phyloP scores from a whole-genome alignment of 2,797 vertebrate genomes.

The Spea hammondii region DNA sequence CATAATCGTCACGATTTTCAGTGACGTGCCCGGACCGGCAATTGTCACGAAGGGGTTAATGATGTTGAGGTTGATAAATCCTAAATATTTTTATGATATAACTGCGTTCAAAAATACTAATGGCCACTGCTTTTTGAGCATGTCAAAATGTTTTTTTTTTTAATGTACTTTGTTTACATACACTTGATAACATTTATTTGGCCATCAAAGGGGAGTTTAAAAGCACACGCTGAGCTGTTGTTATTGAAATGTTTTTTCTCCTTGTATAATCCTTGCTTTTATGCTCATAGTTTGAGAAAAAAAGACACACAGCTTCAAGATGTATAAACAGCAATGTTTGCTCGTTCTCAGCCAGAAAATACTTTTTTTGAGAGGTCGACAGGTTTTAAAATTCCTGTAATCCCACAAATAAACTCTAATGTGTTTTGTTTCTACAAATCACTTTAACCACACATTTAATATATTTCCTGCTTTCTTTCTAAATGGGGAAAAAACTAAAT shows the following conservation, averaged over 20 bases:
- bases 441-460: conserved; percentile 31
- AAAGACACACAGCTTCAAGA: conserved; percentile 3
- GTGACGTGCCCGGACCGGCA: too few species aligned
- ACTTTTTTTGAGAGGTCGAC: neutral
- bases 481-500: neutral
- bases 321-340: conserved; percentile 4
- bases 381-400: conserved; percentile 6
- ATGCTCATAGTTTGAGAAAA: neutral
- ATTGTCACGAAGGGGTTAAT: too few species aligned
- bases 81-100: too few species aligned
- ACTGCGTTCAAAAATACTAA: too few species aligned
- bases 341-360: neutral
- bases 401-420: conserved; percentile 18
- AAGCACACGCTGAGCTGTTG: conserved; percentile 1
- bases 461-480: conserved; percentile 10
- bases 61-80: too few species aligned
- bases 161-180: neutral
- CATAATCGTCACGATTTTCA: too few species aligned
- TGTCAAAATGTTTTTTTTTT: too few species aligned
- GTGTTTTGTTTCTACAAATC: conserved; percentile 1
- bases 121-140: too few species aligned
- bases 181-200: conserved; percentile 3
- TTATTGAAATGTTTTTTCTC: neutral
- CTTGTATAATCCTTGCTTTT: neutral
- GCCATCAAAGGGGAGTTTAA: neutral